Evolutionary conservation across 2,888 invertebrate species (phyloP), one percentile per base, ranked within the genome.

Genomic region (Scaeva pyrastri): DNA sequence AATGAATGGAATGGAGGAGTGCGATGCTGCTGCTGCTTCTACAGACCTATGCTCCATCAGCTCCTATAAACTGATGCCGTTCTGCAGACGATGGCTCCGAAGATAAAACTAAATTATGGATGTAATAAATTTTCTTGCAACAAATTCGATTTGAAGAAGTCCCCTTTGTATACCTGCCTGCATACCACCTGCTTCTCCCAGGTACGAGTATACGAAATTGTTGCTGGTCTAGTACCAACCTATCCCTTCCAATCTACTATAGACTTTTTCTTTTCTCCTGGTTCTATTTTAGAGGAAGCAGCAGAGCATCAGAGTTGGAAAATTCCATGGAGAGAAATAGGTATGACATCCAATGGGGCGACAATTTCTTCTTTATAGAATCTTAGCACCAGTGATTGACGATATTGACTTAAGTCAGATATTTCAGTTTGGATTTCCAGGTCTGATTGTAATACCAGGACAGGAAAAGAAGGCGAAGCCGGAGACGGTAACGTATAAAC

Each of bases 21-120:
- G 23, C 8, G 23, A 43, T 70, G 43, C 48, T 66, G 1, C 60
- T 60, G 5, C 39, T 50, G 11, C 39, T 60, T 5, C 60, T 60
- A 8, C n/a, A n/a, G n/a, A n/a, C n/a, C n/a, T n/a, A n/a, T n/a
- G n/a, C n/a, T n/a, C n/a, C n/a, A n/a, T n/a, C n/a, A n/a, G n/a
- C n/a, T n/a, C n/a, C n/a, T n/a, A n/a, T n/a, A 11, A 39, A n/a
- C 21, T 52, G 39, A 52, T 68, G 50, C 56, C 21, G 39, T 85
- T 31, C 78, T 86, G 82, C 82, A 86, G 82, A 86, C 86, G 86
- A 86, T 86, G 77, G 82, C 77, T 82, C 64, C 78, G 64, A 71
- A 82, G 86, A 86, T 86, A 86, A 82, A 82, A 77, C 86, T 86
- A 86, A 77, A 82, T 86, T 82, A 86, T 86, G 82, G 82, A 86